Base-by-base conservation (phyloP, 2,113 vertebrate species). In the Laterallus jamaicensis region DNA sequence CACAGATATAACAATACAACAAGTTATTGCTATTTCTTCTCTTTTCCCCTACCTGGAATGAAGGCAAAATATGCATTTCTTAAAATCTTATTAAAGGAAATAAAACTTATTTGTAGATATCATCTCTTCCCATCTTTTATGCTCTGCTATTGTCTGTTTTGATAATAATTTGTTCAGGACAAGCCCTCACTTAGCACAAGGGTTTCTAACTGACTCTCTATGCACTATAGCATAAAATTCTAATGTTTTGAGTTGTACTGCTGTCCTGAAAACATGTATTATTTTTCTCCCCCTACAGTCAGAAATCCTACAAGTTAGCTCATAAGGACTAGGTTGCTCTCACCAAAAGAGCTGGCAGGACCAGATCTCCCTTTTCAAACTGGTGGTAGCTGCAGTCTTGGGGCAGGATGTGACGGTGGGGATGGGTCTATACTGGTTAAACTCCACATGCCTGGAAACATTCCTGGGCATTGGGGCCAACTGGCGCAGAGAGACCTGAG, bases 351-450 rank as follows among this genome's bases (percentile, higher is more conserved):
- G 18, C 28, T 47, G 47, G 25, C 52, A 87, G 82, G 29, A 75
- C 47, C 35, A 67, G 86, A 83, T 13, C 68, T 76, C 63, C 10
- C 19, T 37, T 86, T 92, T 92, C 68, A 76, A n/a, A 71, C 35
- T 32, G 9, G 44, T 56, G 37, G 58, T 66, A 83, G 35, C 62
- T 92, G 86, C 44, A 75, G 2, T 58, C 58, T 31, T 16, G 16
- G 68, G 71, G 42, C 73, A 90, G 73, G 82, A 83, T 80, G 44
- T 50, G 26, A 31, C 26, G 28, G 21, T n/a, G 82, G 49, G 70
- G 74, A 95, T 95, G 79, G 62, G 86, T 95, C 66, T 73, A n/a
- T 84, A 69, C 93, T 85, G 49, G 73, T 91, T 68, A 82, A 91
- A 68, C 47, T 64, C 89, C 67, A 92, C 54, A 66, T 49, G 86